These are phyloP conservation scores for Xestia sexstrigata DNA, from an alignment of 2,888 invertebrate species.

Conservation along the genomic window DNA sequence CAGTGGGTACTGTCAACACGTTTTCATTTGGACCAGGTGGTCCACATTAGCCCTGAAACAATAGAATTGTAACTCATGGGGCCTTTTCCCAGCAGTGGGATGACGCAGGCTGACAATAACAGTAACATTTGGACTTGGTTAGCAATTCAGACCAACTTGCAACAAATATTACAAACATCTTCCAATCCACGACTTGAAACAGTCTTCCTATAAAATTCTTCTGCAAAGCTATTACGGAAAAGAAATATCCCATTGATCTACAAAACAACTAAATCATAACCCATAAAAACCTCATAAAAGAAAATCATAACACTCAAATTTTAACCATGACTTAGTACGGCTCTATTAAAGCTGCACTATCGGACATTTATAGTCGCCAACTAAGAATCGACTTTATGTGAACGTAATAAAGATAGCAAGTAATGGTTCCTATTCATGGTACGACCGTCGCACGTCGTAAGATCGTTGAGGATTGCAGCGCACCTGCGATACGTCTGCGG, in stretches of 20 bases:
- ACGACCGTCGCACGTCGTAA: conserved; percentile 65
- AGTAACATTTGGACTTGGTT: background rate
- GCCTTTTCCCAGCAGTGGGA: background rate
- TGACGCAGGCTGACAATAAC: background rate
- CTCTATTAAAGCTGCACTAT: conserved; percentile 44
- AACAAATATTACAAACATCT: background rate
- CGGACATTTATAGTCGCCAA: conserved; percentile 55
- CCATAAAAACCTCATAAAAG: conserved; percentile 43
- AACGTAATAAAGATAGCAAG: conserved; percentile 68
- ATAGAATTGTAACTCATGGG: background rate
- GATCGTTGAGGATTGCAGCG: conserved; percentile 63
- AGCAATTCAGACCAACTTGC: background rate
- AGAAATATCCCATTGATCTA: conserved; percentile 5
- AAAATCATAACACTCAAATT: conserved; percentile 43
- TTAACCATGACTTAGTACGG: conserved; percentile 55
- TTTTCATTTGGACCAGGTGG: background rate
- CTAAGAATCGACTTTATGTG: conserved; percentile 67
- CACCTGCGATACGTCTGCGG: conserved; percentile 61
- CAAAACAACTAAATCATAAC: conserved; percentile 32
- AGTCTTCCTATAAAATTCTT: background rate
- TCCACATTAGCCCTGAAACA: background rate
- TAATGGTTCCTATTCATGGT: conserved; percentile 65
- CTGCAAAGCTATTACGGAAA: background rate
- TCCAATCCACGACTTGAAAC: background rate
- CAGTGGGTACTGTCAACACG: background rate